Percentiles rank a stretch among this genome's conserved stretches.
Evolutionary conservation across 1,140 invertebrate species (phyloP).

Genomic region (Microvelia longipes): DNA sequence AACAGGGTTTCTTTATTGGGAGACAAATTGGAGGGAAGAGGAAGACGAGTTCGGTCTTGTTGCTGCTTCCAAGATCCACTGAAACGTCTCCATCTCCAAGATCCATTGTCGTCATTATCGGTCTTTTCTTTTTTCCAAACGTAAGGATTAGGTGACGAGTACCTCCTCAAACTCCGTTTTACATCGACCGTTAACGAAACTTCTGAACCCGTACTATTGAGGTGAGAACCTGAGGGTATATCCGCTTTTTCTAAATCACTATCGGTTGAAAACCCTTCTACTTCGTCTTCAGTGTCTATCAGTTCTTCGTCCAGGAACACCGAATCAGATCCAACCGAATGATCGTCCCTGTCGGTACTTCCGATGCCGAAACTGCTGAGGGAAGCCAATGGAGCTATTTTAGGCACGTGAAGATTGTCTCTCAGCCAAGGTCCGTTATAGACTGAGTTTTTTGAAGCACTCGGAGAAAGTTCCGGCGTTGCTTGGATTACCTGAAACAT

Average conservation of each 20-base stretch:
- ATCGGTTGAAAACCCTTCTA: constrained; percentile 62
- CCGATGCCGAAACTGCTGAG: constrained; percentile 52
- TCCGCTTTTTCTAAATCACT: constrained; percentile 37
- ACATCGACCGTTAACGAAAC: not conserved
- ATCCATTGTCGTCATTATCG: not conserved
- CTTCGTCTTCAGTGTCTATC: constrained; percentile 56
- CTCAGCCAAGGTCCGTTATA: constrained; percentile 27
- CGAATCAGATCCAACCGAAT: constrained; percentile 51
- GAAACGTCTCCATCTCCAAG: not conserved
- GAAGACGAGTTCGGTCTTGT: not conserved
- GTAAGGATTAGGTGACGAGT: not conserved
- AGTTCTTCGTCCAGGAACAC: constrained; percentile 45
- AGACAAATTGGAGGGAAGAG: not conserved
- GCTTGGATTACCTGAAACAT: constrained; percentile 44
- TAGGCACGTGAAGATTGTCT: constrained; percentile 16
- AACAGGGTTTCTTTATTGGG: not conserved
- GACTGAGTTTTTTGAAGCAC: constrained; percentile 47
- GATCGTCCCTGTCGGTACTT: constrained; percentile 15
- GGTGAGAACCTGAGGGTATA: not conserved
- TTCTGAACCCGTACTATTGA: not conserved
- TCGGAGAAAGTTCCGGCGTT: constrained; percentile 63
- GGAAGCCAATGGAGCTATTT: constrained; percentile 54
- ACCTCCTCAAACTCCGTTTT: not conserved
- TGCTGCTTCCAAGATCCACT: not conserved
- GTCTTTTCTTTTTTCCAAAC: not conserved